Conservation (phyloP, 2,888 invertebrate genomes). For the Caenorhabditis zanzibari region DNA sequence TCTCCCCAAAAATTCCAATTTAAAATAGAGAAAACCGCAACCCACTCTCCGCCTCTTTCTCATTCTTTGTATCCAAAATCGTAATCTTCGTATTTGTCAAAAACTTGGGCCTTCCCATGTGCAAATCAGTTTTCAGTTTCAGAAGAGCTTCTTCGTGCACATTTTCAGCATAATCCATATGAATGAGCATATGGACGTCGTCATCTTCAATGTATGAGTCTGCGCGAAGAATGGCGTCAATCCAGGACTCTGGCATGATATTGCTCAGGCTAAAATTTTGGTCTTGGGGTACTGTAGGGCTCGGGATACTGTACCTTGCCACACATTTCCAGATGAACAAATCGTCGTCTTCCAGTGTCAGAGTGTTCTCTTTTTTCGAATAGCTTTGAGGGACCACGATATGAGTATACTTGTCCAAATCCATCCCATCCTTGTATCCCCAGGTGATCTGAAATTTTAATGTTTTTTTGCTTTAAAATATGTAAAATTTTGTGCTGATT, state of each 20-base stretch:
- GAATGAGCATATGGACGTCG: slow-evolving; percentile 9
- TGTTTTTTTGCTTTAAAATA: too few relatives aligned
- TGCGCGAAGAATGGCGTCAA: slow-evolving; percentile 9
- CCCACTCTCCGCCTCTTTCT: slow-evolving; percentile 16
- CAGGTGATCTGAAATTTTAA: slow-evolving; percentile 30
- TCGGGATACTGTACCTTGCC: too few relatives aligned
- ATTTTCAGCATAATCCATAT: slow-evolving; percentile 15
- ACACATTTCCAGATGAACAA: slow-evolving; percentile 23
- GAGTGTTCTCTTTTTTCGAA: not conserved
- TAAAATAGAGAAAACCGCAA: too few relatives aligned
- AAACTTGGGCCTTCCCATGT: slow-evolving; percentile 22
- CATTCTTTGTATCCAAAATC: slow-evolving; percentile 3
- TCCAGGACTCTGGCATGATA: slow-evolving; percentile 19
- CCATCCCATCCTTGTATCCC: slow-evolving; percentile 16
- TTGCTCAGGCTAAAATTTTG: slow-evolving; percentile 1
- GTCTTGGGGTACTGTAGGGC: not conserved
- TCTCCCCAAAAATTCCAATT: not conserved
- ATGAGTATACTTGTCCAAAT: slow-evolving; percentile 39
- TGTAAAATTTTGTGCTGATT: too few relatives aligned
- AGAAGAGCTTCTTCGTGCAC: slow-evolving; percentile 12
- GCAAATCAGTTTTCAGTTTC: slow-evolving; percentile 25
- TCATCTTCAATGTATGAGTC: not conserved
- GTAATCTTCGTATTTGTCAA: not conserved
- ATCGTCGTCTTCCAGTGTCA: slow-evolving; percentile 8
- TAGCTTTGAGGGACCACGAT: slow-evolving; percentile 20